Evolutionary conservation across 37 sponge, comb jelly and placozoan species (phyloP).

Genomic region (Sycon ciliatum): DNA sequence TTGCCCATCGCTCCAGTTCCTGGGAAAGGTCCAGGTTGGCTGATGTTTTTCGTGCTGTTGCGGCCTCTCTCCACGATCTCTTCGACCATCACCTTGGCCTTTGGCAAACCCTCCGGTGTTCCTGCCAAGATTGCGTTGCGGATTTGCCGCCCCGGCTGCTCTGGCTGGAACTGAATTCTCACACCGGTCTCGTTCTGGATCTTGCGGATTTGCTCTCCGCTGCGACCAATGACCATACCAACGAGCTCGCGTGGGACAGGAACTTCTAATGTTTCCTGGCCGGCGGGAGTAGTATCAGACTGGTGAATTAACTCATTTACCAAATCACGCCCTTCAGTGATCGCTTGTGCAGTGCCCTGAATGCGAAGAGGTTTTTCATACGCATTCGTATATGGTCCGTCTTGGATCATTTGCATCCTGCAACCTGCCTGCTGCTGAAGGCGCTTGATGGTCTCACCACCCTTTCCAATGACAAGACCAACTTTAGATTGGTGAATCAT

Average conservation of each 20-base stretch:
- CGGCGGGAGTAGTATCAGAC: too few species aligned
- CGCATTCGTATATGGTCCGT: conserved; percentile 65
- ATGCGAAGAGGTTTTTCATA: conserved; percentile 90
- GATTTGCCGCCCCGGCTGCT: conserved; percentile 39
- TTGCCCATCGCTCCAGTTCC: not conserved
- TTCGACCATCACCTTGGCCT: conserved; percentile 58
- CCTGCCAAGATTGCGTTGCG: conserved; percentile 64
- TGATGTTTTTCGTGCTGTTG: conserved; percentile 5
- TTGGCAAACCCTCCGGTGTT: conserved; percentile 31
- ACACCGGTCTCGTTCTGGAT: conserved; percentile 78
- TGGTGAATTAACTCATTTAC: too few species aligned
- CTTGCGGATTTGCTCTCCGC: conserved; percentile 77
- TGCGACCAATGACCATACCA: conserved; percentile 75
- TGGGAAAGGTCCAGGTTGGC: not conserved
- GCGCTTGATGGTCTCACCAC: too few species aligned
- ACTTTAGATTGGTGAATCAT: conserved; percentile 82
- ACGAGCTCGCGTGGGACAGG: conserved; percentile 70
- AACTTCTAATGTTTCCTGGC: too few species aligned
- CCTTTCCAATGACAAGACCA: conserved; percentile 82
- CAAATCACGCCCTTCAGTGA: too few species aligned
- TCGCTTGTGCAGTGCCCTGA: too few species aligned
- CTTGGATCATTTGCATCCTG: conserved; percentile 96
- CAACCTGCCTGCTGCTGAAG: conserved; percentile 83
- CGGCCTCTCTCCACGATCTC: conserved; percentile 62
- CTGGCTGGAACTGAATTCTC: conserved; percentile 73